Evolutionary conservation across 2,113 vertebrate species (phyloP).

Genomic region (Paralichthys olivaceus): DNA sequence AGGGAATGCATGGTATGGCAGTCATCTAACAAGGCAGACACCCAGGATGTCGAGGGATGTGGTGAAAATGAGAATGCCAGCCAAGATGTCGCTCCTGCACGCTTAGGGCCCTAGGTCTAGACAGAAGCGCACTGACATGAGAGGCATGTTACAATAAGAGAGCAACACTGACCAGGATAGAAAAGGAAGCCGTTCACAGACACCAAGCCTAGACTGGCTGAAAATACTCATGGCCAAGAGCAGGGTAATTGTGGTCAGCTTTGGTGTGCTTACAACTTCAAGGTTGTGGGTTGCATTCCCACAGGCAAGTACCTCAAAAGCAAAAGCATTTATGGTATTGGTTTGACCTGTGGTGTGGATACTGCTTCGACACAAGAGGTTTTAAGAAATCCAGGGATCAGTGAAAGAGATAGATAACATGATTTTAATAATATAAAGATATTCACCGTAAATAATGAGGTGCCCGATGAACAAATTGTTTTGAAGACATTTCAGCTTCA

Average conservation of each 20-base stretch:
- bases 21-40: slow-evolving; percentile 28
- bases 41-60: slow-evolving; percentile 46
- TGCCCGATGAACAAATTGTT: neutral
- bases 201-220: slow-evolving; percentile 63
- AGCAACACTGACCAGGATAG: slow-evolving; percentile 55
- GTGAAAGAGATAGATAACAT: neutral
- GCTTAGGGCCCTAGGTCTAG: slow-evolving; percentile 14
- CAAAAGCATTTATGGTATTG: slow-evolving; percentile 54
- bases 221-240: slow-evolving; percentile 67
- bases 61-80: slow-evolving; percentile 24
- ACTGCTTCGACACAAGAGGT: slow-evolving; percentile 20
- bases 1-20: slow-evolving; percentile 44
- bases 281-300: slow-evolving; percentile 71
- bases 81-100: slow-evolving; percentile 11
- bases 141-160: slow-evolving; percentile 58
- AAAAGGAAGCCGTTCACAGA: slow-evolving; percentile 58
- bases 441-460: neutral
- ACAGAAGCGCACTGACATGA: slow-evolving; percentile 31
- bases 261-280: slow-evolving; percentile 71
- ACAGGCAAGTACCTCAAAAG: slow-evolving; percentile 48
- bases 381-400: slow-evolving; percentile 18
- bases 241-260: slow-evolving; percentile 64
- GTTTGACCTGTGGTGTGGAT: slow-evolving; percentile 24
- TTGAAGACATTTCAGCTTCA: neutral
- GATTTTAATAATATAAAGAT: neutral